Conservation (phyloP, 1,140 invertebrate genomes). For the Danaus plexippus region DNA sequence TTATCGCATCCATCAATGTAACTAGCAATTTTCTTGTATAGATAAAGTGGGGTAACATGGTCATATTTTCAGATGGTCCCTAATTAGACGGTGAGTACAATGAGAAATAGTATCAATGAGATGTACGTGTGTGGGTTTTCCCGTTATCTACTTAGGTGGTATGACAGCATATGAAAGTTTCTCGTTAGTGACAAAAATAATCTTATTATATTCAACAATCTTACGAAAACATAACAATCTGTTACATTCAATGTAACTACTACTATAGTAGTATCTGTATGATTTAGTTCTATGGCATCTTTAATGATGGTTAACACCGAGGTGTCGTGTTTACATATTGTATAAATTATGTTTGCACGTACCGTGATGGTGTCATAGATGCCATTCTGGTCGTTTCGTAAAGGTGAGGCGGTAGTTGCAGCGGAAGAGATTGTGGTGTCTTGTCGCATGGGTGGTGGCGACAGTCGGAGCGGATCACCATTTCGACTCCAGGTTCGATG, state of each 20-base stretch:
- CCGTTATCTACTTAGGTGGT: too few species aligned
- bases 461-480: conserved; percentile 43
- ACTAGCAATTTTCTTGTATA: conserved; percentile 18
- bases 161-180: too few species aligned
- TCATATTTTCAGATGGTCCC: too few species aligned
- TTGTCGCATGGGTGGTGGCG: conserved; percentile 34
- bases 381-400: conserved; percentile 52
- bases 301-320: conserved; percentile 9
- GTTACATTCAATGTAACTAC: too few species aligned
- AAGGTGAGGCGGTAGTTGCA: conserved; percentile 26
- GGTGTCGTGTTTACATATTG: background rate
- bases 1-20: conserved; percentile 28
- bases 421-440: conserved; percentile 24
- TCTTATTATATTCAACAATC: too few species aligned
- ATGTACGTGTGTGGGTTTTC: too few species aligned
- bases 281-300: too few species aligned
- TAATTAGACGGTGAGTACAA: too few species aligned
- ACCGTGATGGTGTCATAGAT: conserved; percentile 66
- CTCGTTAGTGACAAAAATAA: too few species aligned
- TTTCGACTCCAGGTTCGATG: conserved; percentile 70
- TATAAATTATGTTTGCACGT: conserved; percentile 13
- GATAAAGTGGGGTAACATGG: conserved; percentile 7
- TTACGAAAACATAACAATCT: too few species aligned
- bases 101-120: too few species aligned
- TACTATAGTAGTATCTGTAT: too few species aligned